phyloP scores from a whole-genome alignment of 23 tunicate genomes.

The Botrylloides violaceus region DNA sequence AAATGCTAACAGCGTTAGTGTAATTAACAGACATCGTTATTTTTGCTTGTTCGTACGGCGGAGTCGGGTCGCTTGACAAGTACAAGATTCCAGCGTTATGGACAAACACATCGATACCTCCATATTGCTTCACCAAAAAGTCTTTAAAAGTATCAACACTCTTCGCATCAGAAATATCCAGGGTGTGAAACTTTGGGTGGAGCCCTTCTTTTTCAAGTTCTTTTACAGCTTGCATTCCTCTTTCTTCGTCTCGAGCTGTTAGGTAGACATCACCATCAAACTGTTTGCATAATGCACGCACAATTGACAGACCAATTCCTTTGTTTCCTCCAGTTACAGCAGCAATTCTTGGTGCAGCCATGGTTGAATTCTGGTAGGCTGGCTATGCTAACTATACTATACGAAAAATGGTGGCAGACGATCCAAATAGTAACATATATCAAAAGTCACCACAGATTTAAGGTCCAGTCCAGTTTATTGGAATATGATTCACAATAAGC shows the following conservation, averaged over 20 bases:
- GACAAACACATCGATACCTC: conserved; percentile 85
- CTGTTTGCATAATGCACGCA: conserved; percentile 51
- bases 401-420: too few species aligned
- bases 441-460: too few species aligned
- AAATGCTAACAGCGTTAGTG: conserved; percentile 23
- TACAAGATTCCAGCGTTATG: conserved; percentile 84
- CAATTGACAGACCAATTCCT: conserved; percentile 87
- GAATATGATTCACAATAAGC: too few species aligned
- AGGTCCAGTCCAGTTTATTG: too few species aligned
- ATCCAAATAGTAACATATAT: too few species aligned
- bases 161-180: conserved; percentile 56
- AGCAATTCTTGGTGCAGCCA: conserved; percentile 28
- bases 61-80: conserved; percentile 40
- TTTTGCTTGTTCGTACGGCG: conserved; percentile 49
- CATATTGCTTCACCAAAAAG: conserved; percentile 37
- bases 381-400: too few species aligned
- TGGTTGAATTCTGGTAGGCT: not conserved
- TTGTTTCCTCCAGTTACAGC: conserved; percentile 77
- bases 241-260: conserved; percentile 52
- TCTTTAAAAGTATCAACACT: conserved; percentile 28
- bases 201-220: conserved; percentile 48
- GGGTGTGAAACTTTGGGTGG: conserved; percentile 63
- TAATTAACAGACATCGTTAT: conserved; percentile 59
- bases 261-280: conserved; percentile 64
- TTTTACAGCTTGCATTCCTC: conserved; percentile 70